Base-by-base conservation (phyloP, 2,113 vertebrate genomes). In the Progne subis region DNA sequence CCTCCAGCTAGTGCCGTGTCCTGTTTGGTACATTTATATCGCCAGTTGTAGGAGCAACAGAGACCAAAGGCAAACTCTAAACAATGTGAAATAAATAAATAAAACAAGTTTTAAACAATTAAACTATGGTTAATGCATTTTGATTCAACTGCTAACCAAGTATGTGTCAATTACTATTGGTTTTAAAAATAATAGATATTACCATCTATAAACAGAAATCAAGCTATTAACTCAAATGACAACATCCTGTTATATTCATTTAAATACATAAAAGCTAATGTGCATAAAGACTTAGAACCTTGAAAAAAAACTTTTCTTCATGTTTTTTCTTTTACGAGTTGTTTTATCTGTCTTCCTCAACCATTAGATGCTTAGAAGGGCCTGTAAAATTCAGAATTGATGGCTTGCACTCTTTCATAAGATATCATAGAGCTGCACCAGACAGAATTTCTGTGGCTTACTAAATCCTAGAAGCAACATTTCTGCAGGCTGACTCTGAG, bases 91-190 rank as follows among this genome's bases (percentile, higher is more conserved):
- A 61, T 13, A 39, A 60, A 60, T 37, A 26, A 61, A 26, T 39
- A 61, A 26, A 61, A 11, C 16, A 39, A 39, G 16, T 25, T 39
- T 18, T n/a, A 39, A 39, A 18, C 11, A 39, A 26, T 25, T 37
- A 37, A 37, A 32, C 34, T 19, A 12, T 1, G 4, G 16, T 19
- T 34, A 82, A 32, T 34, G 4, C 0, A 2, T 50, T 49, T 64
- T 60, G 52, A 23, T 50, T 74, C 18, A 59, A 50, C 16, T 34
- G 5, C 6, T 57, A 63, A n/a, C 1, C 6, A 68, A 47, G 11
- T 13, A 24, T 34, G 1, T 41, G 0, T 26, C 11, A 2, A 5
- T n/a, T 52, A 20, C 4, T 53, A 8, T 6, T 39, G 19, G 0
- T 80, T 78, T 44, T 28, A 46, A 81, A 68, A 84, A 64, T 44